Conservation (phyloP, 1,140 invertebrate genomes). For the Lucilia cuprina region DNA sequence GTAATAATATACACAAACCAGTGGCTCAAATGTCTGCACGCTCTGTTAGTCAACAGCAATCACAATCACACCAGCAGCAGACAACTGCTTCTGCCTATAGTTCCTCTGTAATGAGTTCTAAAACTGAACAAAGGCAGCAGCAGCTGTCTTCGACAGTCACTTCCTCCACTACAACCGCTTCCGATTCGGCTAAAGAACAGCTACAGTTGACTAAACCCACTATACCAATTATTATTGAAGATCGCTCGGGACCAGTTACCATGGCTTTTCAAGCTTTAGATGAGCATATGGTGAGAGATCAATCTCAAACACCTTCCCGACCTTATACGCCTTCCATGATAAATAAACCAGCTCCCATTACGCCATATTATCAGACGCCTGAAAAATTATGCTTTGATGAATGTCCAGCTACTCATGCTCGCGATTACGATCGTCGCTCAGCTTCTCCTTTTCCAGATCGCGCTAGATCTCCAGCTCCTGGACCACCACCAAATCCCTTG, state of each 20-base stretch:
- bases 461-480: constrained; percentile 68
- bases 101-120: constrained; percentile 33
- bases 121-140: constrained; percentile 32
- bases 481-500: constrained; percentile 69
- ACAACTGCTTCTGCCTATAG: constrained; percentile 41
- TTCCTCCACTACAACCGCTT: constrained; percentile 5
- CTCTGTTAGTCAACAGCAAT: background rate
- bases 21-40: constrained; percentile 47
- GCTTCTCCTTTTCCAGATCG: constrained; percentile 68
- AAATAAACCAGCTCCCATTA: constrained; percentile 71
- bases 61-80: constrained; percentile 3
- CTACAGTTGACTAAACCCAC: constrained; percentile 44
- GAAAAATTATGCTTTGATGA: constrained; percentile 70
- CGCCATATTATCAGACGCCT: constrained; percentile 70
- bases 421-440: constrained; percentile 65
- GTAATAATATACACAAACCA: constrained; percentile 53
- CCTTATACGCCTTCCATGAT: constrained; percentile 70
- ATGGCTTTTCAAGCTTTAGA: constrained; percentile 69
- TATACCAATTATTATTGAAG: constrained; percentile 55
- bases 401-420: constrained; percentile 65
- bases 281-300: constrained; percentile 63
- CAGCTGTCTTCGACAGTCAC: background rate
- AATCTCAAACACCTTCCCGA: constrained; percentile 61
- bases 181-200: background rate
- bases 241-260: constrained; percentile 55